phyloP scores from a whole-genome alignment of 2,113 vertebrate species.

The Nicator chloris region DNA sequence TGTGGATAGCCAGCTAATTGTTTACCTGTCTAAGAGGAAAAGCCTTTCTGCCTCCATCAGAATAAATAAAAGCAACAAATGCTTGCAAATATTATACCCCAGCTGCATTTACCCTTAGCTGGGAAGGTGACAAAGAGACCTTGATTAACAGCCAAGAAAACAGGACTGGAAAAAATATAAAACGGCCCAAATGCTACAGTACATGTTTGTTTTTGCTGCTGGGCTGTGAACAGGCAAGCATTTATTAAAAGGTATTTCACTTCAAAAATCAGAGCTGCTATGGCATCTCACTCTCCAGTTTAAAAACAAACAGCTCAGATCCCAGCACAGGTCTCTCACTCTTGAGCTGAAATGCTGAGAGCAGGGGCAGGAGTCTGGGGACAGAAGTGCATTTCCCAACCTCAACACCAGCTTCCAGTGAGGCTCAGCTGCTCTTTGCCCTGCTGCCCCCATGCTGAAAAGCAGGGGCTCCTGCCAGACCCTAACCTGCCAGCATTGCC shows the following conservation, averaged over 20 bases:
- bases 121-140: neutral
- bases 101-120: neutral
- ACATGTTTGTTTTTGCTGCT: neutral
- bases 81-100: neutral
- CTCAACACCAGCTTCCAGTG: neutral
- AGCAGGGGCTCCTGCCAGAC: neutral
- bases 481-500: neutral
- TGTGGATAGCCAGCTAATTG: neutral
- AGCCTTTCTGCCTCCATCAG: neutral
- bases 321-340: neutral
- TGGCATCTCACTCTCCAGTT: neutral
- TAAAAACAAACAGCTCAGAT: slow-evolving; percentile 4
- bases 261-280: neutral
- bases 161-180: neutral
- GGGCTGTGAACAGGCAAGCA: neutral
- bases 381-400: neutral
- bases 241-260: neutral
- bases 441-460: neutral
- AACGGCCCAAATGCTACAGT: neutral
- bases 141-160: slow-evolving; percentile 18
- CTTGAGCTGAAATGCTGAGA: neutral
- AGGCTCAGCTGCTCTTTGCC: neutral
- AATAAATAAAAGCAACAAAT: neutral
- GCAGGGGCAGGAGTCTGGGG: neutral
- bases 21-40: slow-evolving; percentile 15